Conservation (phyloP, 2,888 invertebrate species). For the Ceriagrion tenellum region DNA sequence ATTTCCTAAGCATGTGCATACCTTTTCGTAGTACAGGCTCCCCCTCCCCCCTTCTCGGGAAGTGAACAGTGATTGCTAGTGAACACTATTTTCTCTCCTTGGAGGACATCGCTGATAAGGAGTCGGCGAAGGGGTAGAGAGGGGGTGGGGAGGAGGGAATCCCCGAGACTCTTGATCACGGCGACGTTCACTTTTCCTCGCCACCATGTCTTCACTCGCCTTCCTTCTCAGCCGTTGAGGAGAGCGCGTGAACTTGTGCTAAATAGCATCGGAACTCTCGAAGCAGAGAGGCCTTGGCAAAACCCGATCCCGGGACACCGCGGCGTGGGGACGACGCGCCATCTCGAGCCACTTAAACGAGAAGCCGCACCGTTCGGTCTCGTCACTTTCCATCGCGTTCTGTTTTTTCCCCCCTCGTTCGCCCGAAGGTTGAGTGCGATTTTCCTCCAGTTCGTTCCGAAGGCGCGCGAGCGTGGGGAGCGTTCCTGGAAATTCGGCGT, state of each 20-base stretch:
- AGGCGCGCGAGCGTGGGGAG: too few relatives aligned
- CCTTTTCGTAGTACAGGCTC: too few relatives aligned
- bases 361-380: neutral
- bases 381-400: neutral
- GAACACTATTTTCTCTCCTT: neutral
- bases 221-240: neutral
- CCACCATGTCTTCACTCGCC: neutral
- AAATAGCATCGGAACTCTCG: neutral
- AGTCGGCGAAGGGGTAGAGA: too few relatives aligned
- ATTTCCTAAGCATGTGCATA: too few relatives aligned
- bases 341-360: neutral
- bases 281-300: neutral
- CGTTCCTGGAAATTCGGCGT: too few relatives aligned
- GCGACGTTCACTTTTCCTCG: neutral
- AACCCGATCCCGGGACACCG: neutral
- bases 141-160: neutral
- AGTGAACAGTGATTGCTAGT: neutral
- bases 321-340: neutral
- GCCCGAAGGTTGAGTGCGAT: too few relatives aligned
- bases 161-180: too few relatives aligned
- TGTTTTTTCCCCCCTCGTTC: neutral
- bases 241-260: slow-evolving; percentile 1
- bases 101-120: neutral
- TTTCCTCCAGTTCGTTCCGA: too few relatives aligned
- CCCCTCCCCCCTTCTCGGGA: neutral